phyloP scores from a whole-genome alignment of 2,797 vertebrate genomes.

The Acipenser ruthenus region DNA sequence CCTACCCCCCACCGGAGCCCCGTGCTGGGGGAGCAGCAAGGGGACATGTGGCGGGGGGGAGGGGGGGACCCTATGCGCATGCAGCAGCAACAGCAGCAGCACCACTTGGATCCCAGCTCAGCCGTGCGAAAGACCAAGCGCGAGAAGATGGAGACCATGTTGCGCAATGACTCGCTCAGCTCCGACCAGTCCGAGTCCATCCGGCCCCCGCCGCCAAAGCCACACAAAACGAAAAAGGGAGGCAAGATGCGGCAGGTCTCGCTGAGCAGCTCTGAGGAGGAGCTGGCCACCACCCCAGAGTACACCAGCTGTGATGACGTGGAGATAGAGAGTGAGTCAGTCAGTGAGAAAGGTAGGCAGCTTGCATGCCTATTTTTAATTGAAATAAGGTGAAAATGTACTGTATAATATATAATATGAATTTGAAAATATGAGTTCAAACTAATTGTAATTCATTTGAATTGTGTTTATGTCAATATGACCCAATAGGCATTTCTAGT shows the following conservation, averaged over 20 bases:
- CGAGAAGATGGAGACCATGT: conserved; percentile 96
- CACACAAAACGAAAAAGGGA: conserved; percentile 94
- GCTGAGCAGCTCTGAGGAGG: conserved; percentile 95
- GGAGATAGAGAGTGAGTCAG: conserved; percentile 97
- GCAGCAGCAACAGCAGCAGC: conserved; percentile 66
- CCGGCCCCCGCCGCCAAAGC: conserved; percentile 89
- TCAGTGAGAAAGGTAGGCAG: conserved; percentile 96
- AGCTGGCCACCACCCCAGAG: conserved; percentile 91
- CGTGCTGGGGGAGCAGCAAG: conserved; percentile 65
- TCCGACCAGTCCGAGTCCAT: conserved; percentile 97
- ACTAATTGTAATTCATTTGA: too few species aligned
- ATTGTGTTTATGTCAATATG: too few species aligned
- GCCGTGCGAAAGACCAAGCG: conserved; percentile 88
- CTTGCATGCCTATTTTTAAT: neutral
- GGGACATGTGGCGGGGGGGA: conserved; percentile 54
- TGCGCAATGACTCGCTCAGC: conserved; percentile 95
- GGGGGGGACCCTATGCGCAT: conserved; percentile 62
- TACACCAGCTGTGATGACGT: conserved; percentile 97
- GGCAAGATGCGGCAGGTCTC: conserved; percentile 96
- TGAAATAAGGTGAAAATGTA: too few species aligned
- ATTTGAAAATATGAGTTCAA: too few species aligned
- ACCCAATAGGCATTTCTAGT: too few species aligned
- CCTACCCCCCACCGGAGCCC: conserved; percentile 86
- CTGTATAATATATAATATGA: too few species aligned
- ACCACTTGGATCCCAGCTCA: conserved; percentile 87